Base-by-base conservation (phyloP, 2,797 vertebrate genomes). In the Austrolebias charrua region DNA sequence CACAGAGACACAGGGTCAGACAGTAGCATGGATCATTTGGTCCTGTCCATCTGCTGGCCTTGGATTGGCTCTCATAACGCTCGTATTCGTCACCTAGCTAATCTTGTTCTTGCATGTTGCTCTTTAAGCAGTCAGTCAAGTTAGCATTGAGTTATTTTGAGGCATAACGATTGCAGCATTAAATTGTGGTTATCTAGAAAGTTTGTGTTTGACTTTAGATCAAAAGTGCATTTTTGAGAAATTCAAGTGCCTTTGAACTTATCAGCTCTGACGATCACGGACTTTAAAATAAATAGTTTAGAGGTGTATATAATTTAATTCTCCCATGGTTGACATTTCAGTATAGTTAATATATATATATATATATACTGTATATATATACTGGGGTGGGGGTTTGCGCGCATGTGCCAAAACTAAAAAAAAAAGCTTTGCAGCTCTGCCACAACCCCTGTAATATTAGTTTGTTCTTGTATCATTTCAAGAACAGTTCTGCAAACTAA, bases 11-110 rank as follows among this genome's bases (percentile, higher is more conserved):
- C 77, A 75, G 83, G 88, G 82, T 91, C 89, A 90, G 87, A 91
- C 85, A 88, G 81, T 89, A 75, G 88, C 86, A 91, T 92, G 83
- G 75, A 90, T 93, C 86, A 86, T 93, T 89, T 92, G 81, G 87
- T 93, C 91, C 89, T 74, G 82, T 87, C 85, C 50, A 69, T 90
- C 87, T 89, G 87, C 76, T 89, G 77, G 80, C 77, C 86, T 85
- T 87, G 90, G 82, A 90, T 87, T 91, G 85, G 73, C 53, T 81
- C 63, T 79, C 69, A 75, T 60, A 76, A 69, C 42, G 63, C 63
- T 78, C 84, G 76, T 83, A 70, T 79, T 58, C 70, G 60, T 78
- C 78, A 87, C 71, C 71, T 79, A 69, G 55, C 42, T 84, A 78
- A 84, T 88, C 78, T 44, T 69, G 43, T 82, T 78, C 51, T 45